phyloP scores from a whole-genome alignment of 2,797 vertebrate genomes.

The Schizopygopsis malacanthus region DNA sequence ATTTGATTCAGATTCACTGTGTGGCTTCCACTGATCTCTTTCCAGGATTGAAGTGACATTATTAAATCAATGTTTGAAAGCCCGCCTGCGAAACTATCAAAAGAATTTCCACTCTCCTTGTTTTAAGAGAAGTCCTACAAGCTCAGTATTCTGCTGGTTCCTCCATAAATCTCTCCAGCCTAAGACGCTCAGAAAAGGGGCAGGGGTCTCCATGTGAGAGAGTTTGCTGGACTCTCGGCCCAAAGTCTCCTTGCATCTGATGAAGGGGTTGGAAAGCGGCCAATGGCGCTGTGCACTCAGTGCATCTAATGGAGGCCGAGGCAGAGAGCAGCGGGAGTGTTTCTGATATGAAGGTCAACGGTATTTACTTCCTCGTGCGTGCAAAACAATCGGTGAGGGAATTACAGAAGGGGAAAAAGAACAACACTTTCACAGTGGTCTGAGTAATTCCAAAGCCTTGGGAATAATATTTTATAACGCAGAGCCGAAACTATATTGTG shows the following conservation, averaged over 20 bases:
- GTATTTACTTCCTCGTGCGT: neutral
- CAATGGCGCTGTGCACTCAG: conserved; percentile 26
- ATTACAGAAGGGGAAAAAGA: conserved; percentile 18
- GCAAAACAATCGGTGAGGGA: conserved; percentile 5
- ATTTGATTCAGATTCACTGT: conserved; percentile 4
- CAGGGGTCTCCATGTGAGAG: neutral
- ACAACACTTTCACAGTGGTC: neutral
- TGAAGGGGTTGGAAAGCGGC: conserved; percentile 39
- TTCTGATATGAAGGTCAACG: conserved; percentile 37
- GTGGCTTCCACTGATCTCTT: conserved; percentile 30
- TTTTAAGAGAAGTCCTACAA: conserved; percentile 16
- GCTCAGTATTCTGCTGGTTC: conserved; percentile 16
- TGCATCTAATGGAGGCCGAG: conserved; percentile 30
- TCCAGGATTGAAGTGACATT: conserved; percentile 33
- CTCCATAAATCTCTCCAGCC: conserved; percentile 26
- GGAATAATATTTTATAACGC: no score
- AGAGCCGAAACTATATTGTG: conserved; percentile 1
- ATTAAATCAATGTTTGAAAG: conserved; percentile 48
- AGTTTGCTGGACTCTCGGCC: conserved; percentile 24
- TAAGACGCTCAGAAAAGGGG: conserved; percentile 15
- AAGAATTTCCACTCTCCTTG: conserved; percentile 31
- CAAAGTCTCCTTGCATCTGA: conserved; percentile 35
- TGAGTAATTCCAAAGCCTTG: neutral
- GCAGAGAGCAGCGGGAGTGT: conserved; percentile 10
- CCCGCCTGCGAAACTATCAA: conserved; percentile 13